phyloP scores from a whole-genome alignment of 1,140 invertebrate species.

The Drosophila melanica region DNA sequence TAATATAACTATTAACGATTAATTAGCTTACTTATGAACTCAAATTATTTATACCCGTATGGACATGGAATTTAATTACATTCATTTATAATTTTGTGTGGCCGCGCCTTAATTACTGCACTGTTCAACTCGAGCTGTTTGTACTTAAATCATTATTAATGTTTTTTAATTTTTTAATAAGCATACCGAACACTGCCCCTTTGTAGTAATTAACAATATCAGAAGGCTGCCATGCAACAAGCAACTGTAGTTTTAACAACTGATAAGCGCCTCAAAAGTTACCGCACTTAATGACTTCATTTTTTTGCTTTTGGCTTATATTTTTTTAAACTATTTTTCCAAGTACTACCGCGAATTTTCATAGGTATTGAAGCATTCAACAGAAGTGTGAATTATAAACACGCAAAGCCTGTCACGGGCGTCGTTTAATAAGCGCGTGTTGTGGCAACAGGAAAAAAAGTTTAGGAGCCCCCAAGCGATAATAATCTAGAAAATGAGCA shows the following conservation, averaged over 20 bases:
- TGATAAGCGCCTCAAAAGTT: conserved; percentile 47
- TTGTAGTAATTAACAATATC: conserved; percentile 52
- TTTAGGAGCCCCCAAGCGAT: conserved; percentile 50
- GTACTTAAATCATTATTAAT: background rate
- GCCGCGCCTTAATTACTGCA: background rate
- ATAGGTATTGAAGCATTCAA: conserved; percentile 47
- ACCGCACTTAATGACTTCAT: conserved; percentile 67
- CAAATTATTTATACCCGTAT: background rate
- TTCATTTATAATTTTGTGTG: background rate
- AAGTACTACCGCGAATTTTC: background rate
- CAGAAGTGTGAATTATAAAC: conserved; percentile 78
- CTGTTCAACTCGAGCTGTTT: background rate
- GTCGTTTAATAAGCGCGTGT: conserved; percentile 55
- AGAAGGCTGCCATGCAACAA: conserved; percentile 55
- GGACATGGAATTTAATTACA: background rate
- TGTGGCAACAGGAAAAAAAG: conserved; percentile 37
- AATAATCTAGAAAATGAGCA: conserved; percentile 67
- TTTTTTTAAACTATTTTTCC: background rate
- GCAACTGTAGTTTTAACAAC: conserved; percentile 26
- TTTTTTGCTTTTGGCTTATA: conserved; percentile 12
- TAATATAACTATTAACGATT: too few species aligned
- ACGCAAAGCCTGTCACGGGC: conserved; percentile 56
- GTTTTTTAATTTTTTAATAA: conserved; percentile 12
- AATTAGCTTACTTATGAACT: too few species aligned
- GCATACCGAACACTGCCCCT: background rate